Evolutionary conservation across 1,140 invertebrate species (phyloP), one percentile per base, ranked within the genome.

Genomic region (Pogonus chalceus): DNA sequence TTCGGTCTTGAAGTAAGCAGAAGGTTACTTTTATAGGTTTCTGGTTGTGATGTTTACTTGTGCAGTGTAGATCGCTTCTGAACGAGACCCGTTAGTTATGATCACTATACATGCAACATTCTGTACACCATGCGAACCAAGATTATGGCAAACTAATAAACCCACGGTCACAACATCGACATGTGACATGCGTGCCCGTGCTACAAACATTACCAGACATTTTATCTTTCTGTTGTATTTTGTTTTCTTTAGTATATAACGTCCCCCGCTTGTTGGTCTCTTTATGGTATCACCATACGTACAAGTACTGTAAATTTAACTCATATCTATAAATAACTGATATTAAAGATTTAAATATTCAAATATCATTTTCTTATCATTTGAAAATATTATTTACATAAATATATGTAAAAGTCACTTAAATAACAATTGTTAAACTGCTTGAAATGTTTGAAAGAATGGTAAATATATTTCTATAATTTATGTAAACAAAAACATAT

Each of bases 41-140:
- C n/a, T n/a, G n/a, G n/a, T n/a, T n/a, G n/a, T n/a, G n/a, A n/a
- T n/a, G n/a, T n/a, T n/a, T n/a, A n/a, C n/a, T n/a, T n/a, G n/a
- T n/a, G n/a, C n/a, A n/a, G n/a, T n/a, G n/a, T n/a, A n/a, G n/a
- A n/a, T n/a, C n/a, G n/a, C n/a, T n/a, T n/a, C n/a, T n/a, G n/a
- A n/a, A n/a, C n/a, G n/a, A n/a, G n/a, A n/a, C n/a, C n/a, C n/a
- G 26, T 31, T 31, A 43, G 37, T 43, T 43, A 43, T 43, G 37
- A 43, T 18, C 37, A 16, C 18, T 43, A 43, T 16, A 43, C 37
- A 43, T 43, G 37, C 37, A 43, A 43, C 9, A 18, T 18, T 12
- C 3, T 9, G 9, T 43, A 18, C 18, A 43, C 37, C 37, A 18
- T 43, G 37, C 37, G 18, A 43, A 43, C 37, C 18, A 18, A 43